Base-by-base conservation (phyloP, 2,888 invertebrate species). In the Netelia virgata region DNA sequence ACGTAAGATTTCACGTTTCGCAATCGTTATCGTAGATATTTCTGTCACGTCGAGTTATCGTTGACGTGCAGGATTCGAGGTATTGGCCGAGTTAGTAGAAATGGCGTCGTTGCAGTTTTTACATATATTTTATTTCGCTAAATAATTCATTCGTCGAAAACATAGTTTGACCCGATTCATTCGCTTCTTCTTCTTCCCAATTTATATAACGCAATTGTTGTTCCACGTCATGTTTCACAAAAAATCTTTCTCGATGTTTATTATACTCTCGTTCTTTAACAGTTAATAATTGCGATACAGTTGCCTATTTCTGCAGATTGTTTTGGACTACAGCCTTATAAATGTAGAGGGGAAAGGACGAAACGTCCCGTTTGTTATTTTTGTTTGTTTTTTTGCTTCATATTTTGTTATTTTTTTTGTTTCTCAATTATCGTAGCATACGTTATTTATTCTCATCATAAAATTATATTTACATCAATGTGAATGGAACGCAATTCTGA, bases 381-480 rank as follows among this genome's bases (percentile, higher is more conserved):
- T 70, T 61, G 1, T 55, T 61, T 73, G 57, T 11, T 64, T 59
- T 72, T 72, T 69, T 28, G 3, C 28, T 28, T 14, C 28, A 36
- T 72, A 16, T 70, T 70, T 55, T 16, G 50, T 36, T 64, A 14
- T 57, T 66, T 66, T 43, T 47, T 16, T 57, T 73, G 63, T 74
- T 53, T 53, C 77, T 69, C 50, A 59, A 41, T 61, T 50, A 57
- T 68, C 66, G 6, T 72, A 64, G 76, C 66, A 75, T 77, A 61
- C 70, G 66, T 80, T 83, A 80, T 76, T 77, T 77, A 84, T 84
- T 84, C 73, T 81, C 84, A 84, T 76, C 68, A 73, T 81, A 84
- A 84, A 68, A 81, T 84, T 69, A 84, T 84, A 84, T 84, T 43
- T 84, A 84, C 84, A 84, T 73, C 47, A 73, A 81, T 84, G 80